These are phyloP conservation scores for Poecilobothrus nobilitatus DNA, from an alignment of 2,888 invertebrate genomes.

Conservation along the genomic window DNA sequence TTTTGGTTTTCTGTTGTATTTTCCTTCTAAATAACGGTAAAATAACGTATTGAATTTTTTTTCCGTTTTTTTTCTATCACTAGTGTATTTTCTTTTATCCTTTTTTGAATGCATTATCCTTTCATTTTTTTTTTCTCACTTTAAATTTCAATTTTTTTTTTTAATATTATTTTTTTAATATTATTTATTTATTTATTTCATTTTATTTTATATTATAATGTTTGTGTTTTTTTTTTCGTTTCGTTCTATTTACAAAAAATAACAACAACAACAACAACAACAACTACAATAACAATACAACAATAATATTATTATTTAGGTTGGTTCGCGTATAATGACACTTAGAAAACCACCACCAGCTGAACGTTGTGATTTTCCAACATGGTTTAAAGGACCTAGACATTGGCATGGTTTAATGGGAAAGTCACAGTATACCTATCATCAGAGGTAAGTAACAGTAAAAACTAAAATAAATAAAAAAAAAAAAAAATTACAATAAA, in stretches of 20 bases:
- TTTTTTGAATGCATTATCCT: neutral
- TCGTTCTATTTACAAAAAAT: no score
- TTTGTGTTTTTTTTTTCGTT: no score
- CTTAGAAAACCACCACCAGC: slow-evolving; percentile 42
- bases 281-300: no score
- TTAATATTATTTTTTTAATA: slow-evolving; percentile 4
- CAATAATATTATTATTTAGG: slow-evolving; percentile 28
- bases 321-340: slow-evolving; percentile 45
- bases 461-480: neutral
- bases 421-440: slow-evolving; percentile 76
- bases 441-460: slow-evolving; percentile 50
- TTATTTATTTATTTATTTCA: no score
- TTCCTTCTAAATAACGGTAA: no score
- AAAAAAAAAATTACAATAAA: slow-evolving; percentile 2
- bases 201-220: no score
- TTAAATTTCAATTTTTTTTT: slow-evolving; percentile 22
- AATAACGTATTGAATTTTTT: no score
- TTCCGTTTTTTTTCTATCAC: no score
- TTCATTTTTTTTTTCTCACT: slow-evolving; percentile 15
- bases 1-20: no score
- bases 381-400: slow-evolving; percentile 73
- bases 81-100: no score
- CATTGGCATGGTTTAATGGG: slow-evolving; percentile 89
- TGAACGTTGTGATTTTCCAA: slow-evolving; percentile 69
- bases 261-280: no score